phyloP scores from a whole-genome alignment of 2,888 invertebrate species.

The Parnassius glacialis region DNA sequence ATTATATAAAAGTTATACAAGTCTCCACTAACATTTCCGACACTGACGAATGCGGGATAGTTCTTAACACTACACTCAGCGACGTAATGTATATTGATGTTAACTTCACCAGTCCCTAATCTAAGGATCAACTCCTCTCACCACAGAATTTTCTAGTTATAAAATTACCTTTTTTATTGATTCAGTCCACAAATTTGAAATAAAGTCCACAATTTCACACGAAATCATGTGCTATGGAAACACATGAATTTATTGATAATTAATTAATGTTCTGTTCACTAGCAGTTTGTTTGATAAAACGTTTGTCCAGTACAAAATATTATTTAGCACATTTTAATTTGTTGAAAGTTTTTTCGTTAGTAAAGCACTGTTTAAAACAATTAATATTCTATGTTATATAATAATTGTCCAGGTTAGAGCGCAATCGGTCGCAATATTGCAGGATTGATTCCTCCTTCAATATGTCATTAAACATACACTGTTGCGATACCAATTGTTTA shows the following conservation, averaged over 20 bases:
- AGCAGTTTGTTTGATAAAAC: slow-evolving; percentile 69
- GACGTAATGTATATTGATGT: slow-evolving; percentile 54
- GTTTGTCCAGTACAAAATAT: slow-evolving; percentile 77
- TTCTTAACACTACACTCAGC: slow-evolving; percentile 61
- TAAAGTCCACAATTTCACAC: slow-evolving; percentile 77
- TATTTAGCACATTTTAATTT: slow-evolving; percentile 79
- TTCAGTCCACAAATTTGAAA: slow-evolving; percentile 80
- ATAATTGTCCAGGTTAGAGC: slow-evolving; percentile 69
- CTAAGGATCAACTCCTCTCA: slow-evolving; percentile 77
- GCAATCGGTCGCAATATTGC: slow-evolving; percentile 49
- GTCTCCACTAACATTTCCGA: slow-evolving; percentile 55
- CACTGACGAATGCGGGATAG: slow-evolving; percentile 54
- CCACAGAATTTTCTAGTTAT: slow-evolving; percentile 78
- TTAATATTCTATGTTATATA: slow-evolving; percentile 70
- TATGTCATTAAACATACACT: slow-evolving; percentile 53
- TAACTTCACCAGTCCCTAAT: slow-evolving; percentile 66
- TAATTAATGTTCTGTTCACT: slow-evolving; percentile 76
- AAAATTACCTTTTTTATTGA: slow-evolving; percentile 71
- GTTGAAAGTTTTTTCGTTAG: slow-evolving; percentile 71
- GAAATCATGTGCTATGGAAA: slow-evolving; percentile 51
- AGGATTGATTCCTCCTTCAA: slow-evolving; percentile 52
- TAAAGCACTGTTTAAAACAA: slow-evolving; percentile 79
- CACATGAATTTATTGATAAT: slow-evolving; percentile 60
- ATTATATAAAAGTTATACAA: slow-evolving; percentile 73
- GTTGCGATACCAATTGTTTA: slow-evolving; percentile 70